Conservation (phyloP, 2,113 vertebrate species). For the Zapornia atra region DNA sequence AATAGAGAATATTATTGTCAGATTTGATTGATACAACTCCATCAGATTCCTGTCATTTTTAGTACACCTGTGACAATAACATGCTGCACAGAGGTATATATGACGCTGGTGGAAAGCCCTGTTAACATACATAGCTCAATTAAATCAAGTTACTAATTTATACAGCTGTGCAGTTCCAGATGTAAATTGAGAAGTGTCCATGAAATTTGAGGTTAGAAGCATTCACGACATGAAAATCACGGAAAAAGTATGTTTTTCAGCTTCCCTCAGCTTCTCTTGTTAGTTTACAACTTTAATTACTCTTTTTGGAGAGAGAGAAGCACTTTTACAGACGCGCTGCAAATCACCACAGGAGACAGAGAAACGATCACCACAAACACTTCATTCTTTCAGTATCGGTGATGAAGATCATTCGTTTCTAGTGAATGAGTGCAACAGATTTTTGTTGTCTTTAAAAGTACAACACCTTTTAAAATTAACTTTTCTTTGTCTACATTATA, state of each 20-base stretch:
- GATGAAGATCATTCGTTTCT: background rate
- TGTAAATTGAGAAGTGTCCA: constrained; percentile 15
- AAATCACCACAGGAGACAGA: background rate
- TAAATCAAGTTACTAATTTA: constrained; percentile 36
- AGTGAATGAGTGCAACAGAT: background rate
- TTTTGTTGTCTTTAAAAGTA: background rate
- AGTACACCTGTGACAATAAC: constrained; percentile 48
- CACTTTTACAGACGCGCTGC: background rate
- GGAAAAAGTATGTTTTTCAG: background rate
- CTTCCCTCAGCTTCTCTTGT: background rate
- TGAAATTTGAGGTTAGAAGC: background rate
- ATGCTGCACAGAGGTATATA: background rate
- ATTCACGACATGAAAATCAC: background rate
- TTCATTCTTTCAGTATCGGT: background rate
- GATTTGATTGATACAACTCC: constrained; percentile 51
- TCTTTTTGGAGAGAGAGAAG: background rate
- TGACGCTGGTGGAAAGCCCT: constrained; percentile 1
- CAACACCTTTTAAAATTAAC: background rate
- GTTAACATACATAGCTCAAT: constrained; percentile 12
- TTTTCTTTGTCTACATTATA: background rate
- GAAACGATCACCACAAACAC: background rate
- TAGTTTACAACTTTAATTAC: background rate
- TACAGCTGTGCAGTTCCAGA: constrained; percentile 23
- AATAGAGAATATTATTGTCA: constrained; percentile 37
- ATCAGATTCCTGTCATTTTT: constrained; percentile 32